Conservation (phyloP, 64 coral and sea anemone genomes). For the Astreopora myriophthalma region DNA sequence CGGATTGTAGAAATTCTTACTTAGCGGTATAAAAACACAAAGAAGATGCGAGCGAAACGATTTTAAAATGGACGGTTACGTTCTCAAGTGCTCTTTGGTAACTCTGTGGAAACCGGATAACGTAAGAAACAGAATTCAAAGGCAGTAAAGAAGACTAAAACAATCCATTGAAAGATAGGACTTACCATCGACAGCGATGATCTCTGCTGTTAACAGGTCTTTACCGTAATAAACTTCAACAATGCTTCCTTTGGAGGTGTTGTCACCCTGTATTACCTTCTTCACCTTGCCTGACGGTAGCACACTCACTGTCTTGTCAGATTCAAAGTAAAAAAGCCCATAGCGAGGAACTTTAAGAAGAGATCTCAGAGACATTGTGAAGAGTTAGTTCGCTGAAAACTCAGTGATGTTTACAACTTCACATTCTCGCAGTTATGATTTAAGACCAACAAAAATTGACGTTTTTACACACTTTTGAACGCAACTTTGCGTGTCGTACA, state of each 20-base stretch:
- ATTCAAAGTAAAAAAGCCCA: constrained; percentile 23
- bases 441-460: not conserved
- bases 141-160: not conserved
- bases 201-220: not conserved
- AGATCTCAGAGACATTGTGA: not conserved
- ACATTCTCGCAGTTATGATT: not conserved
- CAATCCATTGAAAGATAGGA: not conserved
- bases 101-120: not conserved
- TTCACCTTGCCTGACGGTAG: not conserved
- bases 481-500: not conserved
- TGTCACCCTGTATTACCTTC: constrained; percentile 2
- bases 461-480: not conserved
- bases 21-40: no score
- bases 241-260: constrained; percentile 1
- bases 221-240: not conserved
- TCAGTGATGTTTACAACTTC: not conserved
- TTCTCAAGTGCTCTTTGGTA: not conserved
- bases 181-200: constrained; percentile 12
- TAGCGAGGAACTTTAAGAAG: not conserved
- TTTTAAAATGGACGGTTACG: no score
- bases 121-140: not conserved
- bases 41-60: no score
- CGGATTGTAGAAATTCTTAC: no score
- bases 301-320: not conserved
- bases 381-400: not conserved